Percentiles rank a stretch among this genome's conserved stretches.
phyloP scores from a whole-genome alignment of 1,140 invertebrate genomes.

The Apis dorsata region DNA sequence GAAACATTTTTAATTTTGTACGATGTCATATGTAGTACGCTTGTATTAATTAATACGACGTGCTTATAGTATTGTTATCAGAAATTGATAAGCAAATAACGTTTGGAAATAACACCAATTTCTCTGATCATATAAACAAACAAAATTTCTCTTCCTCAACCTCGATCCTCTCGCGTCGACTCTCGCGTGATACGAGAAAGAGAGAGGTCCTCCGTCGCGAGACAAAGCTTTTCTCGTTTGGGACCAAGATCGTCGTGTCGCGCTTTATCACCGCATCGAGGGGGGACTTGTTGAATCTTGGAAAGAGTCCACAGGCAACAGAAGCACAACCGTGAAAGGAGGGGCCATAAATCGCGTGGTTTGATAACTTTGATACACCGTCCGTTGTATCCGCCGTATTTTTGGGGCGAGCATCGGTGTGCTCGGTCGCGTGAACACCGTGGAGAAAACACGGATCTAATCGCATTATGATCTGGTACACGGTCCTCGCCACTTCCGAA shows the following conservation, averaged over 20 bases:
- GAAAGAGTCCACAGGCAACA: constrained; percentile 49
- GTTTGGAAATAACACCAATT: too few relatives aligned
- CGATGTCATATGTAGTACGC: too few relatives aligned
- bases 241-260: background rate
- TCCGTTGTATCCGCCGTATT: constrained; percentile 14
- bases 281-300: constrained; percentile 60
- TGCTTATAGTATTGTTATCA: too few relatives aligned
- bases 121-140: too few relatives aligned
- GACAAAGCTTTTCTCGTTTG: constrained; percentile 34
- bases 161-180: too few relatives aligned
- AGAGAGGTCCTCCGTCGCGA: background rate
- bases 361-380: constrained; percentile 40
- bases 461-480: constrained; percentile 51
- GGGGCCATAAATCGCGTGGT: constrained; percentile 34
- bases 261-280: constrained; percentile 48
- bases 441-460: constrained; percentile 46
- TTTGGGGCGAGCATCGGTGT: constrained; percentile 12
- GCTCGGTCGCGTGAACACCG: background rate
- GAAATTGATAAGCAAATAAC: too few relatives aligned
- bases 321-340: background rate
- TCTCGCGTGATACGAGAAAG: too few relatives aligned
- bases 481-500: constrained; percentile 42
- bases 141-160: too few relatives aligned
- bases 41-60: too few relatives aligned
- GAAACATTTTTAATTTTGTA: too few relatives aligned